These are phyloP conservation scores for Trachymyrmex septentrionalis DNA, from an alignment of 1,140 invertebrate genomes.

Conservation along the genomic window DNA sequence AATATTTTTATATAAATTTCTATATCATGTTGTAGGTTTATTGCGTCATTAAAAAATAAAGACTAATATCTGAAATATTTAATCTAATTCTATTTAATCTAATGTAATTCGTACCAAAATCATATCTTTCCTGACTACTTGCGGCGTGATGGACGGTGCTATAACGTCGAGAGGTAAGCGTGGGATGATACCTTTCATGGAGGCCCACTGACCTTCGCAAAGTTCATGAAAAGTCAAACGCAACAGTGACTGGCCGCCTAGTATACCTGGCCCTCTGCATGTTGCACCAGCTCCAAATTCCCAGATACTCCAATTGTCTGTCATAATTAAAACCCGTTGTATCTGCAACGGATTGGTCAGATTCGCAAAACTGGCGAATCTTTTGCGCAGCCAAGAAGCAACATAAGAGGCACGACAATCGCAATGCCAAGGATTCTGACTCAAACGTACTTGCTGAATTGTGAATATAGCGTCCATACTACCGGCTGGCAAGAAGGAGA, in stretches of 20 bases:
- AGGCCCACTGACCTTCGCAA: slow-evolving; percentile 94
- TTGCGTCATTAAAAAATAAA: not conserved
- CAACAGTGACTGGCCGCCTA: slow-evolving; percentile 90
- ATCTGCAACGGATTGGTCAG: slow-evolving; percentile 26
- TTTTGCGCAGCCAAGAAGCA: slow-evolving; percentile 87
- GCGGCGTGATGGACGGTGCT: not conserved
- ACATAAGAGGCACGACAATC: slow-evolving; percentile 93
- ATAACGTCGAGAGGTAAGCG: slow-evolving; percentile 87
- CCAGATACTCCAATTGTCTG: slow-evolving; percentile 78
- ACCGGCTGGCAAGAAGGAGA: slow-evolving; percentile 90
- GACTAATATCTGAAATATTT: not conserved
- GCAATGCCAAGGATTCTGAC: slow-evolving; percentile 95
- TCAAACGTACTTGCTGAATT: slow-evolving; percentile 91
- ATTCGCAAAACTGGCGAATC: slow-evolving; percentile 75
- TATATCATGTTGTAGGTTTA: not conserved
- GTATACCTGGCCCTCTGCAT: slow-evolving; percentile 91
- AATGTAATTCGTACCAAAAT: not conserved
- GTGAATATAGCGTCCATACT: slow-evolving; percentile 90
- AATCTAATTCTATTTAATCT: not conserved
- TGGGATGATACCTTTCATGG: slow-evolving; percentile 92
- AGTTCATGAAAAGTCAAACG: slow-evolving; percentile 93
- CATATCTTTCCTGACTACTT: not conserved
- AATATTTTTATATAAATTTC: not conserved
- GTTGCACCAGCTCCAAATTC: slow-evolving; percentile 90
- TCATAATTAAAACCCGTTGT: slow-evolving; percentile 1